phyloP scores from a whole-genome alignment of 2,113 vertebrate genomes.

The Ciconia boyciana region DNA sequence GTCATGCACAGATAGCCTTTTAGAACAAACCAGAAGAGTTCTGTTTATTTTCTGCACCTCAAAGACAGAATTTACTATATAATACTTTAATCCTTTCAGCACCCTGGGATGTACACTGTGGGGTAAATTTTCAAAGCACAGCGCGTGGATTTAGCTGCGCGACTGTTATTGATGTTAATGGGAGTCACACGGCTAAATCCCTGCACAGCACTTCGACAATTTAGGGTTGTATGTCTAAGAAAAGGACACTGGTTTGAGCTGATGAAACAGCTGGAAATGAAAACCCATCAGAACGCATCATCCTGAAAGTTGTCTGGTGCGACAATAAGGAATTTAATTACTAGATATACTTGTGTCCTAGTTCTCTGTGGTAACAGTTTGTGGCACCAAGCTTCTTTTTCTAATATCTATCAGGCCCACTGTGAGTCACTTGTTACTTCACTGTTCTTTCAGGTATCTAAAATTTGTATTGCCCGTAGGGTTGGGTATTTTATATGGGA shows the following conservation, averaged over 20 bases:
- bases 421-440: not conserved
- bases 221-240: slow-evolving; percentile 63
- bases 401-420: not conserved
- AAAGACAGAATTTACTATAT: slow-evolving; percentile 67
- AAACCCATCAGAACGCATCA: slow-evolving; percentile 46
- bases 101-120: slow-evolving; percentile 69
- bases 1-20: slow-evolving; percentile 41
- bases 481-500: not conserved
- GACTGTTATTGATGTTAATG: slow-evolving; percentile 72
- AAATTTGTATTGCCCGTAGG: not conserved
- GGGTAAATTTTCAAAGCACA: slow-evolving; percentile 72
- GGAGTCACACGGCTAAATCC: slow-evolving; percentile 74
- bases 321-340: slow-evolving; percentile 61
- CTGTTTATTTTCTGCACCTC: slow-evolving; percentile 44
- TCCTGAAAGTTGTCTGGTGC: slow-evolving; percentile 42
- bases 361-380: slow-evolving; percentile 1
- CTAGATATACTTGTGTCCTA: slow-evolving; percentile 27
- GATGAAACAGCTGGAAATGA: slow-evolving; percentile 67
- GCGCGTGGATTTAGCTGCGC: slow-evolving; percentile 60
- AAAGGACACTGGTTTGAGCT: slow-evolving; percentile 65
- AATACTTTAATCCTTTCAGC: slow-evolving; percentile 74
- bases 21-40: slow-evolving; percentile 54
- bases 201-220: slow-evolving; percentile 63
- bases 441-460: not conserved
- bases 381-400: not conserved